Evolutionary conservation across 2,797 vertebrate species (phyloP).

Genomic region (Cryptoprocta ferox): DNA sequence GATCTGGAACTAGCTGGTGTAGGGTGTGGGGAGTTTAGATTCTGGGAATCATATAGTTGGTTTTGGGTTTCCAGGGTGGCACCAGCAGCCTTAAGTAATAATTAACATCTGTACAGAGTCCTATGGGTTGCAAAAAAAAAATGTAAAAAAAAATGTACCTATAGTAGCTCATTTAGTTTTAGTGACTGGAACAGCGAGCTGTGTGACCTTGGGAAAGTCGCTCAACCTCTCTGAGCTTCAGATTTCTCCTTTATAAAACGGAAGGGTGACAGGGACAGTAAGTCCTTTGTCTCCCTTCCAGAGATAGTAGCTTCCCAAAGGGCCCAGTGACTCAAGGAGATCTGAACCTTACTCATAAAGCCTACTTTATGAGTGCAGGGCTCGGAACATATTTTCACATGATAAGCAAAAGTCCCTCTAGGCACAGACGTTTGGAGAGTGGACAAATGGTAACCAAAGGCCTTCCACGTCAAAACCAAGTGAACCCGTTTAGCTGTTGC

Average conservation of each 20-base stretch:
- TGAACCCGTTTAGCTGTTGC: neutral
- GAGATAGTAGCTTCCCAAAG: neutral
- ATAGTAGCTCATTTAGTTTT: neutral
- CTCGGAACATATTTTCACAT: slow-evolving; percentile 69
- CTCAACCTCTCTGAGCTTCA: neutral
- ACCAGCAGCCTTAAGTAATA: neutral
- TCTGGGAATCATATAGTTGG: neutral
- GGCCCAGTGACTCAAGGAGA: neutral
- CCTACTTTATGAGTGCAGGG: neutral
- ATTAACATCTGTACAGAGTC: neutral
- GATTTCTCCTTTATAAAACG: neutral
- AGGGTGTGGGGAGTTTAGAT: neutral
- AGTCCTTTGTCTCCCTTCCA: neutral
- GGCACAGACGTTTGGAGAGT: neutral
- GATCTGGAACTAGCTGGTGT: neutral
- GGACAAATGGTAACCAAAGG: neutral
- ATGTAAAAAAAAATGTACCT: neutral
- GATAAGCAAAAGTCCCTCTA: slow-evolving; percentile 51
- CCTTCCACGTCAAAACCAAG: neutral
- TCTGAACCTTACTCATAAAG: neutral
- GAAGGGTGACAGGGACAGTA: neutral
- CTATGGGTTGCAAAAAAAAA: neutral
- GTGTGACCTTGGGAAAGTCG: neutral
- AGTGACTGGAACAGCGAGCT: neutral
- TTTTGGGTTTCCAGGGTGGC: slow-evolving; percentile 25